Evolutionary conservation across 2,888 invertebrate species (phyloP).

Genomic region (Orchesella flavescens): DNA sequence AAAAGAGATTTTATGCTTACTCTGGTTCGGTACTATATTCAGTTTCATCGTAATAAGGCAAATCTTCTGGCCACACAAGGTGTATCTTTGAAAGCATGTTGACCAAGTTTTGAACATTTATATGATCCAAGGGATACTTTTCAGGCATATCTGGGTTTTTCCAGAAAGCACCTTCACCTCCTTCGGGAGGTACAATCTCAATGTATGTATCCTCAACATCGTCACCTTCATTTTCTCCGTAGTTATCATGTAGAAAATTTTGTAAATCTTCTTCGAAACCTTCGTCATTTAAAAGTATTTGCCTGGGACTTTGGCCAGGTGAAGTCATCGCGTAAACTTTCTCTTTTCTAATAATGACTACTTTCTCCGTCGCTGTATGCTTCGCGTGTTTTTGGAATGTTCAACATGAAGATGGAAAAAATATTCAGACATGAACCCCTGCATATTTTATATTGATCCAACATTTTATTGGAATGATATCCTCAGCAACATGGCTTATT

Average conservation of each 20-base stretch:
- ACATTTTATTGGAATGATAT: neutral
- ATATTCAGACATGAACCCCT: no score
- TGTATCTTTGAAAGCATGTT: slow-evolving; percentile 69
- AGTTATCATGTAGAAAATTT: slow-evolving; percentile 48
- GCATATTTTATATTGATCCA: slow-evolving; percentile 9
- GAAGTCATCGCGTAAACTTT: neutral
- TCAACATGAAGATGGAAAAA: no score
- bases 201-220: neutral
- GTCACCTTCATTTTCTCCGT: slow-evolving; percentile 32
- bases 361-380: no score
- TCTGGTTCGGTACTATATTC: slow-evolving; percentile 56
- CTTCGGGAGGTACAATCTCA: slow-evolving; percentile 17
- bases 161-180: slow-evolving; percentile 37
- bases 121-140: slow-evolving; percentile 52
- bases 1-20: no score
- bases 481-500: neutral
- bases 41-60: slow-evolving; percentile 64
- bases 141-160: slow-evolving; percentile 50
- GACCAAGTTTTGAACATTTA: slow-evolving; percentile 67
- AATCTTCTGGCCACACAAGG: slow-evolving; percentile 70
- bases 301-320: neutral
- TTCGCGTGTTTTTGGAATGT: no score
- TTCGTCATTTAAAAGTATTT: slow-evolving; percentile 1
- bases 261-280: slow-evolving; percentile 52
- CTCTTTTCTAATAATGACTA: neutral